Evolutionary conservation across 2,113 vertebrate genomes (phyloP), one percentile per base, ranked within the genome.

Genomic region (Oxyruncus cristatus): DNA sequence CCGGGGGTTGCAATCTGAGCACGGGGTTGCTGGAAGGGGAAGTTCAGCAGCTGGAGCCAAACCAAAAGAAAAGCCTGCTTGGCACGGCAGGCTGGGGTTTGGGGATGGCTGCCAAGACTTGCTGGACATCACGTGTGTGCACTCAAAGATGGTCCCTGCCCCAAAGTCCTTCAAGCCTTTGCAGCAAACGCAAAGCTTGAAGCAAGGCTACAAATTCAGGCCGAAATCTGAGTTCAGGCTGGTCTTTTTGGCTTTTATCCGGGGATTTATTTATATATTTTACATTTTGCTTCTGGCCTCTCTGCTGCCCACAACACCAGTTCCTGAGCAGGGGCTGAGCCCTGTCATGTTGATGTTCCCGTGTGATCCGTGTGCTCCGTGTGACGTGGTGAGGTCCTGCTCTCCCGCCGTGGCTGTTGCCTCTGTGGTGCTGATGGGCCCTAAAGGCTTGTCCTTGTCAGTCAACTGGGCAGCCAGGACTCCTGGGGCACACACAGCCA

Each of bases 141-240:
- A 0, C 6, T 9, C 1, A 5, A 2, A 0, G 5, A 7, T 23
- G 14, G 12, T 18, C 33, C 56, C 68, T 61, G 73, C 72, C 50
- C 47, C 1, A 2, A 2, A 27, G 28, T 3, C 62, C 53, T 21
- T 3, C 1, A 5, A 1, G 0, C 32, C 65, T 41, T 7, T 12
- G 37, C 65, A 18, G 76, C 27, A 6, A 14, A 3, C 4, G 30
- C 49, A 17, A 1, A 41, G 11, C 42, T 13, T 0, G 5, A 21
- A 18, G 88, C 37, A 2, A 12, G 52, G 61, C 66, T n/a, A 0
- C 6, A 21, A 6, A 12, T 2, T 3, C 35, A 7, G 32, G 30
- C 26, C 14, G 74, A 9, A 9, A 11, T 17, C 68, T 3, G n/a
- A 17, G 50, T 5, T 5, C 33, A 8, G 52, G 49, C 70, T 23